Conservation (phyloP, 2,797 vertebrate species). For the Adelosebastes latens region DNA sequence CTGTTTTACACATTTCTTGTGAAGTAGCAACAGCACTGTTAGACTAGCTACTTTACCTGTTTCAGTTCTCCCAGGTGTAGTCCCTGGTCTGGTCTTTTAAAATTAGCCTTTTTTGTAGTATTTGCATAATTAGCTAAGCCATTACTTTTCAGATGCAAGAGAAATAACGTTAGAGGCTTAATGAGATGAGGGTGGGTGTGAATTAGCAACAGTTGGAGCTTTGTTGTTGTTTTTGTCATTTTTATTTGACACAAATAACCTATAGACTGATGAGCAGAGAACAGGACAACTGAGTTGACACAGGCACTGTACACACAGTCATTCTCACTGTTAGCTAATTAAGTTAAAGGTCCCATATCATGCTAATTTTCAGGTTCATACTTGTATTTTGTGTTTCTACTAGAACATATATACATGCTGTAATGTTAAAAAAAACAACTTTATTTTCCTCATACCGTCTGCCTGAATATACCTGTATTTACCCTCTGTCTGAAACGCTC, state of each 20-base stretch:
- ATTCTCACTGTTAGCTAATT: background rate
- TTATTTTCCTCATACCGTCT: too few relatives aligned
- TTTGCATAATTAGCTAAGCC: constrained; percentile 56
- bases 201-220: background rate
- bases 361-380: too few relatives aligned
- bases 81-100: too few relatives aligned
- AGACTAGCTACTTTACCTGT: background rate
- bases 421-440: too few relatives aligned
- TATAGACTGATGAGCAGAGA: background rate
- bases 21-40: background rate
- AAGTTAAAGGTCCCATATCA: background rate
- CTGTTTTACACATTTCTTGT: background rate
- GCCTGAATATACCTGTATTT: too few relatives aligned
- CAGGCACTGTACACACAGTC: background rate
- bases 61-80: background rate
- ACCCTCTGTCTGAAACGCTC: too few relatives aligned
- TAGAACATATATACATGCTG: too few relatives aligned
- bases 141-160: constrained; percentile 58
- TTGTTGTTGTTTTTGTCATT: background rate
- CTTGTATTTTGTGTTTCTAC: too few relatives aligned
- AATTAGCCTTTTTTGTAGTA: too few relatives aligned
- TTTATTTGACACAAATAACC: background rate
- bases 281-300: background rate
- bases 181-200: background rate
- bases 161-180: background rate